Evolutionary conservation across 1,140 invertebrate genomes (phyloP).

Genomic region (Physella acuta): DNA sequence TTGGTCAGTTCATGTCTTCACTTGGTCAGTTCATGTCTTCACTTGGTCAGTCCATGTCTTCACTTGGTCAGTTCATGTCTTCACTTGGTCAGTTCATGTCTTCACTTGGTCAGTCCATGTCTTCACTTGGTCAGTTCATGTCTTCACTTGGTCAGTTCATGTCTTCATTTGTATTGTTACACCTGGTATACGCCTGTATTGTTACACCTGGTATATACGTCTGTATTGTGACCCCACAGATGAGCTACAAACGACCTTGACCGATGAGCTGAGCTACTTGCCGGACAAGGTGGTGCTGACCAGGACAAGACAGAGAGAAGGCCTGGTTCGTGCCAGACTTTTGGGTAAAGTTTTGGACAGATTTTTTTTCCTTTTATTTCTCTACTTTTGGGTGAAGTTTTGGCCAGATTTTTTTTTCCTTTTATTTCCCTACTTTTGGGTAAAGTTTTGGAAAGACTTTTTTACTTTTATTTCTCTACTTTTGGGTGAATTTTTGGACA

Average conservation of each 20-base stretch:
- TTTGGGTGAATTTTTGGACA: slow-evolving; percentile 64
- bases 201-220: too few species aligned
- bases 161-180: too few species aligned
- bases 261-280: background rate
- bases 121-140: too few species aligned
- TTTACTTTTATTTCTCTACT: background rate
- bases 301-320: slow-evolving; percentile 65
- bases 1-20: too few species aligned
- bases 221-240: too few species aligned
- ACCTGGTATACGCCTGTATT: too few species aligned
- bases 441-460: background rate
- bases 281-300: slow-evolving; percentile 81
- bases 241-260: background rate
- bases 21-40: too few species aligned
- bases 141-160: too few species aligned
- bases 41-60: too few species aligned
- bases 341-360: slow-evolving; percentile 64
- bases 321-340: slow-evolving; percentile 85
- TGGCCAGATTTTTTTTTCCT: background rate
- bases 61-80: too few species aligned
- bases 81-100: too few species aligned
- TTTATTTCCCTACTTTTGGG: slow-evolving; percentile 64
- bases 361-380: background rate
- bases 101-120: too few species aligned
- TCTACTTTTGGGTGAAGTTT: slow-evolving; percentile 64